A percentile compares a stretch with the other conserved stretches of the same genome.
Conservation (phyloP, 2,888 invertebrate genomes). For the Scrobipalpa atriplicella region DNA sequence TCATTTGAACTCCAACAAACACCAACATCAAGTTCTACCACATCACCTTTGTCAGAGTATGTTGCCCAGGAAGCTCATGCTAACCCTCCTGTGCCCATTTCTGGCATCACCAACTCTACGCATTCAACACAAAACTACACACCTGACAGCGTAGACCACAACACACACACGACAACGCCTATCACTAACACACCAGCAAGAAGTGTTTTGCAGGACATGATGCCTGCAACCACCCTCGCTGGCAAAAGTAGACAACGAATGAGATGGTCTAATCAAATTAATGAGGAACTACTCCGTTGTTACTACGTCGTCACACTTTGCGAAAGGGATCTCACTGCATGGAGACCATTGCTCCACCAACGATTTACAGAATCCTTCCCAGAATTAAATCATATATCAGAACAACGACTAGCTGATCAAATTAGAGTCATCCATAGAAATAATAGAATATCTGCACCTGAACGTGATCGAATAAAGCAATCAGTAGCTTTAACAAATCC, state of each 20-base stretch:
- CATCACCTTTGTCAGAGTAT: no score
- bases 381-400: constrained; percentile 26
- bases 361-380: constrained; percentile 25
- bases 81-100: no score
- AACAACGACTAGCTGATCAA: constrained; percentile 31
- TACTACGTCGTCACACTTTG: constrained; percentile 27
- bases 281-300: constrained; percentile 32
- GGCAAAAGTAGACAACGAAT: constrained; percentile 35
- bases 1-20: no score
- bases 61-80: no score
- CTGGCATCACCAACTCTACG: no score
- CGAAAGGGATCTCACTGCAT: constrained; percentile 28
- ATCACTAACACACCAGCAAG: no score
- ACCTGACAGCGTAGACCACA: no score
- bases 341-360: constrained; percentile 20
- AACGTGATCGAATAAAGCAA: not conserved
- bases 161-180: no score
- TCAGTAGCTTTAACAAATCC: no score
- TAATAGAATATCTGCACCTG: not conserved
- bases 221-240: constrained; percentile 26
- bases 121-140: no score
- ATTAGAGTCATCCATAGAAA: constrained; percentile 23
- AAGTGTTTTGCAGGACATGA: not conserved
- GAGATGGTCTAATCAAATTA: constrained; percentile 31
- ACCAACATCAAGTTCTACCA: no score